These are phyloP conservation scores for Acronicta leporina DNA, from an alignment of 2,888 invertebrate genomes.

Conservation along the genomic window DNA sequence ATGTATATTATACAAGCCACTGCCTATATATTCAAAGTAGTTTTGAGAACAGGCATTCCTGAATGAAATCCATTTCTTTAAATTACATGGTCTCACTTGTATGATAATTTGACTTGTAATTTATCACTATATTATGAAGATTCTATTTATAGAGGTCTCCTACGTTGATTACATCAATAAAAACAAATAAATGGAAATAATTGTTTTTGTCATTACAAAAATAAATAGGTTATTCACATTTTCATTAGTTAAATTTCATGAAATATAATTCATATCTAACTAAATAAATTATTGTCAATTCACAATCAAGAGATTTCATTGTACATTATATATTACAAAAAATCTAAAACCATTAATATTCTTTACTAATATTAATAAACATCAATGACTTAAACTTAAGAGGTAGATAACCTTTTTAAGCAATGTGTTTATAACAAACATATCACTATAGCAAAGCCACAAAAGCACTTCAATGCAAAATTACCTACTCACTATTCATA, in stretches of 20 bases:
- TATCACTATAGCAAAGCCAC: slow-evolving; percentile 9
- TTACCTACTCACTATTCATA: slow-evolving; percentile 6
- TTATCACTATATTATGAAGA: slow-evolving; percentile 83
- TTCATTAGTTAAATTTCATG: slow-evolving; percentile 48
- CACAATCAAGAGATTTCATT: slow-evolving; percentile 55
- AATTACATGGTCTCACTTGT: slow-evolving; percentile 86
- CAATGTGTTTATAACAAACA: slow-evolving; percentile 12
- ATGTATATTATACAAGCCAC: slow-evolving; percentile 68
- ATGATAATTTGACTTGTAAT: slow-evolving; percentile 85
- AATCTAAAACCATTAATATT: slow-evolving; percentile 36
- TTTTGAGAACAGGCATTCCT: slow-evolving; percentile 76
- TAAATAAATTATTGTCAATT: slow-evolving; percentile 74
- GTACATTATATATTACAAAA: slow-evolving; percentile 44
- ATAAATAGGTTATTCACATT: slow-evolving; percentile 41
- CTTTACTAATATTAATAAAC: slow-evolving; percentile 30
- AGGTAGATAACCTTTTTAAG: slow-evolving; percentile 45
- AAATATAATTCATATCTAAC: slow-evolving; percentile 44
- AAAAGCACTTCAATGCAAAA: slow-evolving; percentile 7
- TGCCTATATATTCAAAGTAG: slow-evolving; percentile 78
- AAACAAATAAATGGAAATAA: slow-evolving; percentile 72
- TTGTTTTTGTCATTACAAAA: slow-evolving; percentile 61
- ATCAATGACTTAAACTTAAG: slow-evolving; percentile 28
- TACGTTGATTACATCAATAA: slow-evolving; percentile 85
- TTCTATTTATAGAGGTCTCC: slow-evolving; percentile 82
- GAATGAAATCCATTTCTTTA: slow-evolving; percentile 79